A percentile compares a stretch with the other conserved stretches of the same genome.
phyloP scores from a whole-genome alignment of 1,140 invertebrate genomes.

The Nylanderia fulva region DNA sequence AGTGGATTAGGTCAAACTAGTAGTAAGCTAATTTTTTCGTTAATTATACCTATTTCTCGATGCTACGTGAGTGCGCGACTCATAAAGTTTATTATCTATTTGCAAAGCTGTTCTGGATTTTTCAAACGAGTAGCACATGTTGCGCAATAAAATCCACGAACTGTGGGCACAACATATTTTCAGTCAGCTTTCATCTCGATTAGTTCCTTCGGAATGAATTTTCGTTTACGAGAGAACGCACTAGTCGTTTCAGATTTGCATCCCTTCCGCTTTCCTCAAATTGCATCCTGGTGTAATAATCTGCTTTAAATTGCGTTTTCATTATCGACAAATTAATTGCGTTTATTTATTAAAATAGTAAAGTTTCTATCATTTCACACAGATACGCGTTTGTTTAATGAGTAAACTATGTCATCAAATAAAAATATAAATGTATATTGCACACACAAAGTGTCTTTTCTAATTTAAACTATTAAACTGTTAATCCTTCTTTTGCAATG shows the following conservation, averaged over 20 bases:
- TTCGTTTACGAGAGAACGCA: constrained; percentile 25
- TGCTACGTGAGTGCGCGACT: neutral
- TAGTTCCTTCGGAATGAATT: constrained; percentile 34
- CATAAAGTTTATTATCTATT: constrained; percentile 21
- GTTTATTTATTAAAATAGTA: neutral
- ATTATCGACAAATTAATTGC: neutral
- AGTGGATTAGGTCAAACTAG: neutral
- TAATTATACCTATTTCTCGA: neutral
- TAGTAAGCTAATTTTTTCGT: neutral
- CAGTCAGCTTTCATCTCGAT: constrained; percentile 49
- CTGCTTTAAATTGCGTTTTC: neutral
- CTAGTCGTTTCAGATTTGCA: constrained; percentile 21
- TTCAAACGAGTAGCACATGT: neutral
- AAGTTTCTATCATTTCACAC: too few species aligned
- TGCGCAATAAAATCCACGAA: neutral
- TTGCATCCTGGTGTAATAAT: neutral
- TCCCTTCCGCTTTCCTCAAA: neutral
- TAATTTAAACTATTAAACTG: neutral
- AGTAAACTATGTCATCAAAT: neutral
- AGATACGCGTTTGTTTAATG: neutral
- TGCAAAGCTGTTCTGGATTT: constrained; percentile 3
- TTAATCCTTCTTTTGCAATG: neutral
- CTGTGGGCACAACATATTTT: neutral
- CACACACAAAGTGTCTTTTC: neutral
- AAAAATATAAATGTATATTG: neutral